Evolutionary conservation across 2,113 vertebrate genomes (phyloP).

Genomic region (Oryzias celebensis): DNA sequence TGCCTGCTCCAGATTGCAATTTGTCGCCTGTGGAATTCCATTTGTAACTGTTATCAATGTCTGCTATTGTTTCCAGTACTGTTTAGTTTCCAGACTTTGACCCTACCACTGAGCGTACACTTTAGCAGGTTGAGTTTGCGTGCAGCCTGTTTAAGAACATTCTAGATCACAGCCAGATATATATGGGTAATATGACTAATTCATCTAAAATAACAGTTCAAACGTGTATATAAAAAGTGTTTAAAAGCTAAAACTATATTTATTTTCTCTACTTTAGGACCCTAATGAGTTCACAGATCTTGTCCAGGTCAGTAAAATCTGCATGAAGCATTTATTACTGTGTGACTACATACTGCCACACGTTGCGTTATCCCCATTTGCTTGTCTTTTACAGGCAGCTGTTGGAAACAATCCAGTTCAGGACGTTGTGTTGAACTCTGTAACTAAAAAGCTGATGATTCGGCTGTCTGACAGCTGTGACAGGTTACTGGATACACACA

Average conservation of each 20-base stretch:
- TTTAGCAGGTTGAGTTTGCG: too few relatives aligned
- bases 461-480: constrained; percentile 83
- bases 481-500: constrained; percentile 69
- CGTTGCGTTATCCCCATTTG: neutral
- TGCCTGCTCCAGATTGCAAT: too few relatives aligned
- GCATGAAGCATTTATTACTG: neutral
- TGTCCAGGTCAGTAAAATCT: constrained; percentile 79
- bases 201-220: too few relatives aligned
- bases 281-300: constrained; percentile 77
- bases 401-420: constrained; percentile 81
- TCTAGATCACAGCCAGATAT: too few relatives aligned
- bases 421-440: constrained; percentile 79
- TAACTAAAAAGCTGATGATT: constrained; percentile 83
- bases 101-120: too few relatives aligned
- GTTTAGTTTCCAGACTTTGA: too few relatives aligned
- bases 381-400: constrained; percentile 68
- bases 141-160: too few relatives aligned
- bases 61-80: too few relatives aligned
- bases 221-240: neutral
- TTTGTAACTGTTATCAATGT: too few relatives aligned
- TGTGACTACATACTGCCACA: neutral
- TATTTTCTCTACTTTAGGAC: constrained; percentile 67
- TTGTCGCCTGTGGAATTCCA: too few relatives aligned
- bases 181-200: too few relatives aligned
- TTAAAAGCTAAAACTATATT: neutral